Conservation (phyloP, 37 sponge, comb jelly and placozoan genomes). For the Dysidea cf. avara region DNA sequence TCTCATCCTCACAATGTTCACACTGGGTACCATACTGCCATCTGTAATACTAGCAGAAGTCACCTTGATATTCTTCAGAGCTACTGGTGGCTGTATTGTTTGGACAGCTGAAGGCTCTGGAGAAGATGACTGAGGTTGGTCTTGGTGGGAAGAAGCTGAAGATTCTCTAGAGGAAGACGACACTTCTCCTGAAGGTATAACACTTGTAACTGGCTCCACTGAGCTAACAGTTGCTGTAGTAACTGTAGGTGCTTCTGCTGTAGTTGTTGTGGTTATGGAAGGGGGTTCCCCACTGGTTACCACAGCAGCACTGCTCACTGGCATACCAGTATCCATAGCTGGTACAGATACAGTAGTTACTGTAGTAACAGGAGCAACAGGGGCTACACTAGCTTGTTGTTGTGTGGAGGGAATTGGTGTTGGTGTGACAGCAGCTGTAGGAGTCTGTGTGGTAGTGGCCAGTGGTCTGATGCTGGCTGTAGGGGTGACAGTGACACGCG, state of each 20-base stretch:
- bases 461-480: constrained; percentile 74
- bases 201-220: background rate
- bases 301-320: too few species aligned
- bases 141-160: constrained; percentile 9
- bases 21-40: background rate
- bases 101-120: background rate
- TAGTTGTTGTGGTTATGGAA: constrained; percentile 17
- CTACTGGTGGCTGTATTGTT: constrained; percentile 1
- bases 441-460: constrained; percentile 48
- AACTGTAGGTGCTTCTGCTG: constrained; percentile 9
- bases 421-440: constrained; percentile 69
- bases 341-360: constrained; percentile 54
- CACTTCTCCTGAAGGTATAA: background rate
- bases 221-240: background rate
- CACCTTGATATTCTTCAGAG: too few species aligned
- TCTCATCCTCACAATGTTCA: background rate
- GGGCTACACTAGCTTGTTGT: background rate
- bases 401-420: constrained; percentile 36
- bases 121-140: background rate
- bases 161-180: constrained; percentile 5
- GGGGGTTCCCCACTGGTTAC: too few species aligned
- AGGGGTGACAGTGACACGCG: constrained; percentile 72
- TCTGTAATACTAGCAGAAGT: background rate
- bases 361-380: constrained; percentile 5
- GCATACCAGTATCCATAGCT: too few species aligned